These are phyloP conservation scores for Thinocorus orbignyianus DNA, from an alignment of 2,113 vertebrate genomes.

Conservation along the genomic window DNA sequence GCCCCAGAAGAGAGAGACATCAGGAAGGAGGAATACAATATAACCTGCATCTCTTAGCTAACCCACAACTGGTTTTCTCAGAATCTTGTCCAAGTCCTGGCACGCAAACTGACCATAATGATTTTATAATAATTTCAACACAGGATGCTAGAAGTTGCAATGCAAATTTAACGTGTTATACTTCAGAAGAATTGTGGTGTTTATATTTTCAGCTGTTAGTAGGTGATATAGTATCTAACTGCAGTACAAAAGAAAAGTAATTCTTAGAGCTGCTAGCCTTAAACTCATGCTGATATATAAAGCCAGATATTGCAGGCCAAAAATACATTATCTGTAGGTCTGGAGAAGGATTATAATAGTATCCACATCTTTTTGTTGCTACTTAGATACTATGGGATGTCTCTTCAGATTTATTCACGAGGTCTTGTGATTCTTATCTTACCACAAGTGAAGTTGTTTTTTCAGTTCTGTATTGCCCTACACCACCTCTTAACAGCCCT, in stretches of 20 bases:
- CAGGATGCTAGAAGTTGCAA: neutral
- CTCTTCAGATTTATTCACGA: neutral
- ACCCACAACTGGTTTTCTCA: slow-evolving; percentile 13
- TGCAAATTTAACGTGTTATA: neutral
- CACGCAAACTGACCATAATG: neutral
- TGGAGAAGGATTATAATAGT: neutral
- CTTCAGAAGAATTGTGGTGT: neutral
- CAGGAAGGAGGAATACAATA: neutral
- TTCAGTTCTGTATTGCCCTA: neutral
- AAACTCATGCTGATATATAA: neutral
- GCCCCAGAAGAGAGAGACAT: neutral
- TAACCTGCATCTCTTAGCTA: neutral
- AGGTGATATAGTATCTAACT: neutral
- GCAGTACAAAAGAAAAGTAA: neutral
- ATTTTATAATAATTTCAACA: neutral
- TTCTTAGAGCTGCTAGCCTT: neutral
- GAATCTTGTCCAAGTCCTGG: slow-evolving; percentile 2
- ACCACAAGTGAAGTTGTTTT: neutral
- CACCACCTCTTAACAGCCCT: neutral
- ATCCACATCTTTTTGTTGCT: neutral
- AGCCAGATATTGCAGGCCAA: neutral
- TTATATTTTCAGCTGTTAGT: neutral
- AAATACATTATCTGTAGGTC: neutral
- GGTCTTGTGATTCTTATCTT: neutral
- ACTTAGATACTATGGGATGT: neutral